Base-by-base conservation (phyloP, 2,888 invertebrate species). In the Rotaria socialis region DNA sequence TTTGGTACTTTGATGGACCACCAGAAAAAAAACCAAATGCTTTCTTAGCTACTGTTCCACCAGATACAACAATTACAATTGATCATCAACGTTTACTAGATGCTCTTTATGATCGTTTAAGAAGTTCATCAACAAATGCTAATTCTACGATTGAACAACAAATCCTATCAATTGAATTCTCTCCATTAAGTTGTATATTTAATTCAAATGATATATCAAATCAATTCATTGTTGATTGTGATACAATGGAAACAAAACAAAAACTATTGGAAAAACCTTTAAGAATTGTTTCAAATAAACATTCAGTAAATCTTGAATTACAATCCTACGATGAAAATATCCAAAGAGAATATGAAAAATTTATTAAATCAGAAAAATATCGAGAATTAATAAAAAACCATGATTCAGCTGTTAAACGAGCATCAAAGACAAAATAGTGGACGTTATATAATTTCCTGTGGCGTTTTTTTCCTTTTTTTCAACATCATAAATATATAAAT, bases 321-420 rank as follows among this genome's bases (percentile, higher is more conserved):
- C 24, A 47, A 4, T 47, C 47, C 24, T 85, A 86, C 67, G 86
- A 86, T 84, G 86, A 86, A 47, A 47, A 55, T 75, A 86, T 86
- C n/a, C 85, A 85, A n/a, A 27, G 43, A 55, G 86, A 86, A 85
- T 86, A 85, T 52, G 86, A 86, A 52, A 85, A 85, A 56, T 86
- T 85, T 80, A 43, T 86, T 27, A 75, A 84, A 50, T 50, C 55
- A 52, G 86, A 86, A 84, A 86, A 86, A 86, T 86, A 85, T 43
- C 85, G 85, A 47, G 85, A 86, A 85, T 52, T 86, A 56, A 58
- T 86, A 24, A 85, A 85, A 52, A 85, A 85, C 58, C 86, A 86
- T 86, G 86, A 86, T 43, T 10, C 43, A 47, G 43, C 80, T 10
- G 43, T 43, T n/a, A 80, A 47, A 80, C 43, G 47, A 47, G 35